phyloP scores from a whole-genome alignment of 2,113 vertebrate species.

The Paradoxurus hermaphroditus region DNA sequence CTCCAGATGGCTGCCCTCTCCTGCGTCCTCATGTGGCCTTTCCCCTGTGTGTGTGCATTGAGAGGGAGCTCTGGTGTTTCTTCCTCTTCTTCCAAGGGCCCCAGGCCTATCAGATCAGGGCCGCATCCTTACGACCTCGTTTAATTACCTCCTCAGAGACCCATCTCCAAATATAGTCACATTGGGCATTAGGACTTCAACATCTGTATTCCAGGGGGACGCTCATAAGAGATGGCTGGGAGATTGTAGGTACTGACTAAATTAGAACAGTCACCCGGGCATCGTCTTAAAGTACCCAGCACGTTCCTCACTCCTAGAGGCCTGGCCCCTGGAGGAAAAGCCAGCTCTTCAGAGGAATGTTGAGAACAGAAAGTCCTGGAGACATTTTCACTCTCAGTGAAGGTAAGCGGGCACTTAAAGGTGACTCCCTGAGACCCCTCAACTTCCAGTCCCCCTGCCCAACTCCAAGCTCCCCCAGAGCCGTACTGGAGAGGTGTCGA shows the following conservation, averaged over 20 bases:
- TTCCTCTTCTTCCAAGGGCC: neutral
- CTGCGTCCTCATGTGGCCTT: accelerated
- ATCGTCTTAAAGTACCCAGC: neutral
- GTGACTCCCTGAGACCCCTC: neutral
- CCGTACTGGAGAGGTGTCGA: neutral
- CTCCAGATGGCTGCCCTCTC: neutral
- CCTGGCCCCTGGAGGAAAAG: neutral
- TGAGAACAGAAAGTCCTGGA: neutral
- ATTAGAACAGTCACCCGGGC: neutral
- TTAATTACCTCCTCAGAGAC: neutral
- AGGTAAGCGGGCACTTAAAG: neutral
- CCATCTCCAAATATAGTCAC: neutral
- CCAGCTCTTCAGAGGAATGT: neutral
- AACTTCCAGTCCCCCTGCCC: neutral
- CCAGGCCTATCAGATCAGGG: neutral
- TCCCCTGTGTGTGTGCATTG: accelerated
- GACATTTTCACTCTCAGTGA: neutral
- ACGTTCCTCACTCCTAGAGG: neutral
- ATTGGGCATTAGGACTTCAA: neutral
- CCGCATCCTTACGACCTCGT: neutral
- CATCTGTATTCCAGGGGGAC: neutral
- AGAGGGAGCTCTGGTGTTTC: neutral
- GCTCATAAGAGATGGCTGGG: neutral
- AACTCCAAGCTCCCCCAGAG: neutral
- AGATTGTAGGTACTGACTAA: neutral